phyloP scores from a whole-genome alignment of 2,113 vertebrate species.

The Thunnus maccoyii region DNA sequence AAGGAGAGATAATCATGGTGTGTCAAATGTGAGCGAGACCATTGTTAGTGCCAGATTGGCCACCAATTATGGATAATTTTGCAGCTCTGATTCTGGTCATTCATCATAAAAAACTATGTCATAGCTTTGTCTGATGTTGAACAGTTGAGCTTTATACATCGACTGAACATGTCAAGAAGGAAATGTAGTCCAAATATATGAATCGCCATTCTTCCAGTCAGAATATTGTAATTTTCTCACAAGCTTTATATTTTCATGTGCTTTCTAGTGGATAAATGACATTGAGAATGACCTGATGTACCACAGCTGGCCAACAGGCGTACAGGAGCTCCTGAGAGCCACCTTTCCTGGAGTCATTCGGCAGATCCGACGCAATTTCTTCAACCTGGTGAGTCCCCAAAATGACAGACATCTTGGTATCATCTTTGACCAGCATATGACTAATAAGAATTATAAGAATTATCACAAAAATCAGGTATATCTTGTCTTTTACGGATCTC shows the following conservation, averaged over 20 bases:
- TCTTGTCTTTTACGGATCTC: too few species aligned
- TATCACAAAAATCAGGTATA: too few species aligned
- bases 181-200: not conserved
- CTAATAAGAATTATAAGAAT: too few species aligned
- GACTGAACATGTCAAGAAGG: not conserved
- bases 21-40: constrained; percentile 8
- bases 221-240: not conserved
- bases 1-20: not conserved
- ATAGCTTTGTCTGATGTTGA: not conserved
- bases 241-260: not conserved
- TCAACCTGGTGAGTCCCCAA: constrained; percentile 90
- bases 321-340: constrained; percentile 91
- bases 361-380: constrained; percentile 93
- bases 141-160: not conserved
- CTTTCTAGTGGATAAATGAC: constrained; percentile 93
- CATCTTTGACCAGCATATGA: too few species aligned
- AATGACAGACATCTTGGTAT: not conserved
- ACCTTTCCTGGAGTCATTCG: constrained; percentile 90
- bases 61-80: constrained; percentile 28
- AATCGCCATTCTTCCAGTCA: not conserved
- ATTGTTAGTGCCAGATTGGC: constrained; percentile 20
- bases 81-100: constrained; percentile 10
- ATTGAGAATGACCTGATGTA: constrained; percentile 93
- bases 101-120: constrained; percentile 1
- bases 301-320: constrained; percentile 89